Evolutionary conservation across 2,888 invertebrate genomes (phyloP).

Genomic region (Tiphia femorata): DNA sequence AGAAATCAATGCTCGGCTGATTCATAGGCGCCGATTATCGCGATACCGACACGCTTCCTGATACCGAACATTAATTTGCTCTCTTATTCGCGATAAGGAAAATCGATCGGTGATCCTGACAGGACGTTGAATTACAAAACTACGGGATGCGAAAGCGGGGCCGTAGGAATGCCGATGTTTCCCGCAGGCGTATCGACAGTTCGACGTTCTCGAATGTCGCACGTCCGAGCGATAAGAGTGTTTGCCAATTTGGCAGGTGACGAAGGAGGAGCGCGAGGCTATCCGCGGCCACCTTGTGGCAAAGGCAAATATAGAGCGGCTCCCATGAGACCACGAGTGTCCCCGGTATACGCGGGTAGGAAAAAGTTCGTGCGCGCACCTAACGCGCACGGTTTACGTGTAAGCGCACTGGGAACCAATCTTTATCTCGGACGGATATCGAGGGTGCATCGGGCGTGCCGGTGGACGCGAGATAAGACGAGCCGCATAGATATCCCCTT

Average conservation of each 20-base stretch:
- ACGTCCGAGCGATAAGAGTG: conserved; percentile 38
- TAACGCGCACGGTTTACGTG: too few species aligned
- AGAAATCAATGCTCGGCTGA: too few species aligned
- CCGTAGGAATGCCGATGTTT: too few species aligned
- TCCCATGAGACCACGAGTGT: conserved; percentile 41
- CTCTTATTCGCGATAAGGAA: too few species aligned
- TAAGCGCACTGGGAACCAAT: conserved; percentile 26
- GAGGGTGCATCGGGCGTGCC: conserved; percentile 33
- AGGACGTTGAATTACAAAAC: too few species aligned
- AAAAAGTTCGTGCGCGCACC: conserved; percentile 35
- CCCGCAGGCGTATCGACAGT: conserved; percentile 17
- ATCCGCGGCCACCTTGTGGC: conserved; percentile 55
- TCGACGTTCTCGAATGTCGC: conserved; percentile 15
- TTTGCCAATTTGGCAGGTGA: conserved; percentile 55
- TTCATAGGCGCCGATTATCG: too few species aligned
- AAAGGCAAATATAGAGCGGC: conserved; percentile 53
- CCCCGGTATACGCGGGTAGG: conserved; percentile 34
- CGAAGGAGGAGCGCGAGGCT: conserved; percentile 37
- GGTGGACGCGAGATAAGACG: conserved; percentile 31
- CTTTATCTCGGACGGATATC: conserved; percentile 41
- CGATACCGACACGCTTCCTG: too few species aligned
- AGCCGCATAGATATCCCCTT: too few species aligned
- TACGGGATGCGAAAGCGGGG: too few species aligned
- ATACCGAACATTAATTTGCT: too few species aligned
- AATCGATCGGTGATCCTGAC: too few species aligned